Evolutionary conservation across 1,140 invertebrate species (phyloP), one percentile per base, ranked within the genome.

Genomic region (Dinoponera quadriceps): DNA sequence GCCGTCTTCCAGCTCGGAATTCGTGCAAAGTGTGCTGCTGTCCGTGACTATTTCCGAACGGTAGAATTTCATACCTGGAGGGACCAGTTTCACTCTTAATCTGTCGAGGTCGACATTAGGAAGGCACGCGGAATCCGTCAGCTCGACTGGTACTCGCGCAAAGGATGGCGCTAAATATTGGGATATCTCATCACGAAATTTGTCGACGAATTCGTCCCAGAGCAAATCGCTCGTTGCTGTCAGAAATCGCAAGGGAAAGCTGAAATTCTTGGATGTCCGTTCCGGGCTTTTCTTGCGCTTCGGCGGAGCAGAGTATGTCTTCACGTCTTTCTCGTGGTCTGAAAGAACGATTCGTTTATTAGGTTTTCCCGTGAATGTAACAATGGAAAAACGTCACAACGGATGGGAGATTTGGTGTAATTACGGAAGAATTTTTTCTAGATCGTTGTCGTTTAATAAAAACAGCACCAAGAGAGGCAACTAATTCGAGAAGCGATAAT

Each of bases 131-230:
- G 33, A 48, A 3, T 29, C 27, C 55, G 13, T 16, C 5, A 20
- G 1, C 0, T 22, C 55, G n/a, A 13, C n/a, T 33, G 44, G 14
- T 33, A 3, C 1, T 29, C 1, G 27, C 16, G 22, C 25, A 3
- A n/a, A 2, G n/a, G n/a, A 1, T 11, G 27, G 1, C 5, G 16
- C n/a, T 5, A 29, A 25, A 44, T 77, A 51, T 4, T 48, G 49
- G 0, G 1, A 4, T 14, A 20, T n/a, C 0, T 83, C 20, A 0
- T 44, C 4, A 0, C 3, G 14, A 78, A 83, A 54, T 3, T 60
- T 29, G 11, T 51, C n/a, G 1, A 83, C n/a, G n/a, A 55, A 60
- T 0, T 72, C 7, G n/a, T 87, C 22, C 73, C 60, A 82, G 2
- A 72, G 71, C 13, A 63, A 2, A 55, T 78, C 44, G 13, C 68